These are phyloP conservation scores for Orchesella flavescens DNA, from an alignment of 2,888 invertebrate species.

Conservation along the genomic window DNA sequence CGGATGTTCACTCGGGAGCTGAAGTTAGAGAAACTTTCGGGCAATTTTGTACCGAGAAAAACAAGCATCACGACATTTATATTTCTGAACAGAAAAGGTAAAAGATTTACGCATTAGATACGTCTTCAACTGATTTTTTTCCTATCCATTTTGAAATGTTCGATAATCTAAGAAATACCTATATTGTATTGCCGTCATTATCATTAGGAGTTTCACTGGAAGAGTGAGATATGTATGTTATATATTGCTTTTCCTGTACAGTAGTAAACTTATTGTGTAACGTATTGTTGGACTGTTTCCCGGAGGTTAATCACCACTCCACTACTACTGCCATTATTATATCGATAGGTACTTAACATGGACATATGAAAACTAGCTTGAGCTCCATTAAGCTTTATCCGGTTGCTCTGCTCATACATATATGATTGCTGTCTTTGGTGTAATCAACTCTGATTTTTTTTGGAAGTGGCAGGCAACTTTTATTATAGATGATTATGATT, in stretches of 20 bases:
- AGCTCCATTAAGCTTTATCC: no score
- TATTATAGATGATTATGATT: no score
- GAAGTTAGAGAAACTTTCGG: neutral
- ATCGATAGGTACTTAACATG: no score
- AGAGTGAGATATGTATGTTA: slow-evolving; percentile 1
- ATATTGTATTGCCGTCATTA: slow-evolving; percentile 35
- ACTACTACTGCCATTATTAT: neutral
- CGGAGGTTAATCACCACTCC: slow-evolving; percentile 62
- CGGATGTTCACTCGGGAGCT: slow-evolving; percentile 65
- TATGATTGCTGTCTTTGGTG: no score
- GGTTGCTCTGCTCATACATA: no score
- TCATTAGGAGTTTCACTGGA: slow-evolving; percentile 41
- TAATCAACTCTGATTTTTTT: no score
- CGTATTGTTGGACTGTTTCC: slow-evolving; percentile 26
- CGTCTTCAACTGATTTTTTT: no score
- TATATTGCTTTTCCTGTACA: neutral
- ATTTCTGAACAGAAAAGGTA: slow-evolving; percentile 22
- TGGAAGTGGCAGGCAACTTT: no score
- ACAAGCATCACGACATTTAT: slow-evolving; percentile 24
- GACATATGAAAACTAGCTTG: no score
- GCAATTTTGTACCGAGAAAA: neutral
- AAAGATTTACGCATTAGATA: slow-evolving; percentile 1
- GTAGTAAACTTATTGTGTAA: neutral
- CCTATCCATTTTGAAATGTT: no score
- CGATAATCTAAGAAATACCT: no score